These are phyloP conservation scores for Batillaria attramentaria DNA, from an alignment of 1,140 invertebrate species.

Conservation along the genomic window DNA sequence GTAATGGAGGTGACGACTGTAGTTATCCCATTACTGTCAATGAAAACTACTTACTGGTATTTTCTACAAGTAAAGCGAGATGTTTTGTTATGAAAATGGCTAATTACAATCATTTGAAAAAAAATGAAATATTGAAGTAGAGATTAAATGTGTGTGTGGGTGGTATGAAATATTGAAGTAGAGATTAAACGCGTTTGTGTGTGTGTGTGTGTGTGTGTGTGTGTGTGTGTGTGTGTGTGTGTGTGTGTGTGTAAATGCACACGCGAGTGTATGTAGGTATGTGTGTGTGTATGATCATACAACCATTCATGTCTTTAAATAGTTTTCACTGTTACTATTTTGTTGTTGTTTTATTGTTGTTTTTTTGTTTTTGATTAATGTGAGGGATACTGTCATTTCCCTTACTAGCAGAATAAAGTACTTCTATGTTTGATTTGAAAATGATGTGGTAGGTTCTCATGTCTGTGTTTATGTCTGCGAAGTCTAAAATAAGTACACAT, in stretches of 20 bases:
- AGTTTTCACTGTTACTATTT: neutral
- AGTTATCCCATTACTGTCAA: no score
- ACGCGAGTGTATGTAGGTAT: neutral
- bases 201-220: neutral
- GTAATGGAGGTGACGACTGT: no score
- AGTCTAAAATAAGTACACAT: no score
- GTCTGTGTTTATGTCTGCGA: neutral
- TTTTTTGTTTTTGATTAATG: neutral
- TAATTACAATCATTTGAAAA: no score
- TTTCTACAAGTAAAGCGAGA: neutral
- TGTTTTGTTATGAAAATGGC: neutral
- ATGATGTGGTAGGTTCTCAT: neutral
- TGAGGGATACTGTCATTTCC: neutral
- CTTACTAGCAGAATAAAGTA: neutral
- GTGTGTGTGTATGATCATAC: neutral
- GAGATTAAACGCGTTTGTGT: neutral
- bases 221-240: constrained; percentile 17
- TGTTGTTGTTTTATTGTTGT: neutral
- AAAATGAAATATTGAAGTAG: neutral
- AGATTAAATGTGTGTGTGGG: neutral
- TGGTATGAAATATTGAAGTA: neutral
- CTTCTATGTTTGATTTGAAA: neutral
- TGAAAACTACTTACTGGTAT: neutral
- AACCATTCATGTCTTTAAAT: neutral
- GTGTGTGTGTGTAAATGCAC: neutral